Base-by-base conservation (phyloP, 2,113 vertebrate genomes). In the Stegostoma tigrinum region DNA sequence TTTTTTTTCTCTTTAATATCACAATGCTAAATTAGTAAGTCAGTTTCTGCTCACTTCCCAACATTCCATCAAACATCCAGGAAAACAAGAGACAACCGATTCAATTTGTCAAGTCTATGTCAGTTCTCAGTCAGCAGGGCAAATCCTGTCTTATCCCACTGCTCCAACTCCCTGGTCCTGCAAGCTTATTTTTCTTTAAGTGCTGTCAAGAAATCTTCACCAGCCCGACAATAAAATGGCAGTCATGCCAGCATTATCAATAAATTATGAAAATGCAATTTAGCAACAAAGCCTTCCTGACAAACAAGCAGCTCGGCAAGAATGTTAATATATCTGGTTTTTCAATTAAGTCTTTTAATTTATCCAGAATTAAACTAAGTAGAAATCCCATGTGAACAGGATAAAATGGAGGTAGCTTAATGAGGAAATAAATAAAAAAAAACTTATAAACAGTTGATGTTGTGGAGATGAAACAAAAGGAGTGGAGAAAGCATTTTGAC, bases 221-320 rank as follows among this genome's bases (percentile, higher is more conserved):
- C 72, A n/a, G 72, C 30, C 34, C n/a, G 75, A 14, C 5, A 80
- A 80, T 80, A 80, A 38, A 34, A 17, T n/a, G 75, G 38, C 75
- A 2, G 75, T 14, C 12, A 80, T 61, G 55, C 55, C 75, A n/a
- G 8, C n/a, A 38, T 78, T n/a, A 78, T 78, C 10, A 78, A 80
- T 80, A 80, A 80, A 80, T 80, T 80, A 80, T 80, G 75, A 80
- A 80, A 80, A 80, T 80, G 34, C 34, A n/a, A 78, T n/a, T 78
- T 78, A 78, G 12, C 14, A 78, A 15, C 34, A 78, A 78, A 78
- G 1, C 34, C 75, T n/a, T 78, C 30, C 75, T 78, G 72, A 34
- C 75, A 78, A 78, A n/a, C 75, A 78, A n/a, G 30, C 30, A 75
- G 72, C 72, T 34, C 10, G 30, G 72, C 72, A 75, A 34, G 72